phyloP scores from a whole-genome alignment of 1,140 invertebrate species.

The Paraescarpia echinospica region DNA sequence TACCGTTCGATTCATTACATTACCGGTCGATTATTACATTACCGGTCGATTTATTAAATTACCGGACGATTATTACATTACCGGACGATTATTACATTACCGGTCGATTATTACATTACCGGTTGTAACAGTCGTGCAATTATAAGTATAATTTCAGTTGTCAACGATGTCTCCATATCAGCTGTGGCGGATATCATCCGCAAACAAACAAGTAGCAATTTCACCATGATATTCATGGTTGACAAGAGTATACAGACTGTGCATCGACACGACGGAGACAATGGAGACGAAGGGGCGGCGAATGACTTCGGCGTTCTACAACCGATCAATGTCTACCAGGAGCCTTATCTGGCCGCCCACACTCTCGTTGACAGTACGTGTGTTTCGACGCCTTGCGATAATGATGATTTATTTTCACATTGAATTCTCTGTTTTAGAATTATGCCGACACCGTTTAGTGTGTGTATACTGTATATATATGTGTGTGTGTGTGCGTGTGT shows the following conservation, averaged over 20 bases:
- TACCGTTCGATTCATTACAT: too few species aligned
- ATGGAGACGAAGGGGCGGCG: too few species aligned
- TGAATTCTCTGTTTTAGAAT: not conserved
- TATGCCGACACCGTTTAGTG: not conserved
- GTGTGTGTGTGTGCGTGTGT: too few species aligned
- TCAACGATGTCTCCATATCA: not conserved
- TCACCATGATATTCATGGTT: not conserved
- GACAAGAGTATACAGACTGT: too few species aligned
- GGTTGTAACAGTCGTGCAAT: not conserved
- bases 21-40: too few species aligned
- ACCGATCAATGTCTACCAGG: not conserved
- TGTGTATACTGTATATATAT: too few species aligned
- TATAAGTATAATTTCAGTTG: not conserved
- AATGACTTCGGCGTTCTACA: not conserved
- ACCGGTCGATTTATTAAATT: too few species aligned
- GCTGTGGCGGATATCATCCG: not conserved
- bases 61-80: too few species aligned
- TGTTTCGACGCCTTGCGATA: too few species aligned
- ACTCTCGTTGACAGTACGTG: not conserved
- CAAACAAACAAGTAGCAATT: not conserved
- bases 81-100: too few species aligned
- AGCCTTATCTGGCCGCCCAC: not conserved
- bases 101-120: not conserved
- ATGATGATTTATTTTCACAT: too few species aligned
- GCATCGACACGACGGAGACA: too few species aligned